Conservation (phyloP, 2,888 invertebrate species). For the Leptopilina syphax region DNA sequence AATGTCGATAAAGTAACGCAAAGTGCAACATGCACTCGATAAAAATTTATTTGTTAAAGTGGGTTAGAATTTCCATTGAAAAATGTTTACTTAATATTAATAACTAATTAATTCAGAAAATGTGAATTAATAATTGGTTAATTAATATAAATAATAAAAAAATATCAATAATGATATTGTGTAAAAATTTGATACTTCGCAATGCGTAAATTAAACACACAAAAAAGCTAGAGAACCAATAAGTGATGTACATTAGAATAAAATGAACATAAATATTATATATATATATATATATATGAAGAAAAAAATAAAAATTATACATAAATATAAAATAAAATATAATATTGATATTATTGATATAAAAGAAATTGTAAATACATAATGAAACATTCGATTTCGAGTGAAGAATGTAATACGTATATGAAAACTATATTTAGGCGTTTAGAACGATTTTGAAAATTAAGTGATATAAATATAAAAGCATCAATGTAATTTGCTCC, state of each 20-base stretch:
- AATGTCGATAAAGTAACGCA: too few species aligned
- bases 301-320: conserved; percentile 30
- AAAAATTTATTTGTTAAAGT: too few species aligned
- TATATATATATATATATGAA: conserved; percentile 33
- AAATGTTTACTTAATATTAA: too few species aligned
- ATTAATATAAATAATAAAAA: too few species aligned
- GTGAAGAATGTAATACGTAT: conserved; percentile 4
- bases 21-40: too few species aligned
- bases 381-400: conserved; percentile 45
- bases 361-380: conserved; percentile 50
- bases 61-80: too few species aligned
- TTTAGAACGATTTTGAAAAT: conserved; percentile 26
- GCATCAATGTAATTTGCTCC: conserved; percentile 39
- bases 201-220: conserved; percentile 29
- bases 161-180: too few species aligned
- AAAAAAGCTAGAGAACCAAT: conserved; percentile 35
- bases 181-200: background rate
- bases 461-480: conserved; percentile 15
- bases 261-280: conserved; percentile 51
- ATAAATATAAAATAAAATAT: conserved; percentile 42
- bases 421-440: conserved; percentile 2
- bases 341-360: conserved; percentile 51
- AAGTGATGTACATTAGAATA: conserved; percentile 44
- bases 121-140: too few species aligned
- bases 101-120: too few species aligned